Evolutionary conservation across 2,113 vertebrate genomes (phyloP).

Genomic region (Nothobranchius furzeri): DNA sequence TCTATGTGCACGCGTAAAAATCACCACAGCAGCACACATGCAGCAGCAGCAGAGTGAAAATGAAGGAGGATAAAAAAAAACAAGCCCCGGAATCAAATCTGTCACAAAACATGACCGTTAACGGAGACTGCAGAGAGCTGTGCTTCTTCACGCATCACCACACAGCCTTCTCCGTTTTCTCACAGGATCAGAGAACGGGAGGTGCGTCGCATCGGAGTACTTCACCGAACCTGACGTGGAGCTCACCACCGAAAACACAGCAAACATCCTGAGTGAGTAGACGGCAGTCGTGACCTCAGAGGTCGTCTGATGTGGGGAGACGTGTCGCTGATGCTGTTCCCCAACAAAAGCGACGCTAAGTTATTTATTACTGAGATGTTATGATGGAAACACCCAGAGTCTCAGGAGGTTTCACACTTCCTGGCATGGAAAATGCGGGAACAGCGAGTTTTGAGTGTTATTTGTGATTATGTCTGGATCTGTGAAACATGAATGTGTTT

Average conservation of each 20-base stretch:
- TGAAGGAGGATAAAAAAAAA: constrained; percentile 7
- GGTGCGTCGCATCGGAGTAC: constrained; percentile 91
- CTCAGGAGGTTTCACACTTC: neutral
- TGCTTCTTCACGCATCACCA: constrained; percentile 32
- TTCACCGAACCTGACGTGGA: constrained; percentile 91
- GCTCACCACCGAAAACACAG: constrained; percentile 92
- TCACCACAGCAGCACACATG: constrained; percentile 9
- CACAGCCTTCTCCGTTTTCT: constrained; percentile 19
- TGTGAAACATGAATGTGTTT: no score
- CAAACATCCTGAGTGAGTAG: constrained; percentile 91
- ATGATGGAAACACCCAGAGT: neutral
- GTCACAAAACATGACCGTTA: constrained; percentile 48
- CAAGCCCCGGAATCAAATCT: constrained; percentile 32
- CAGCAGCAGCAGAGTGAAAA: constrained; percentile 8
- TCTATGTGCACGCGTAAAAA: constrained; percentile 6
- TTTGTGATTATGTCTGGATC: no score
- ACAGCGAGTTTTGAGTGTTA: neutral
- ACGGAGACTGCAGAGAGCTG: constrained; percentile 32
- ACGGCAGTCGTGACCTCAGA: no score
- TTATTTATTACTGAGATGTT: neutral
- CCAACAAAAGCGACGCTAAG: no score
- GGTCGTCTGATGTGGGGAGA: no score
- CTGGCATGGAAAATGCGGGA: neutral
- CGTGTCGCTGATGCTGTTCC: no score
- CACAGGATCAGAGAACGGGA: constrained; percentile 88